Conservation (phyloP, 2,797 vertebrate genomes). For the Astyanax mexicanus region DNA sequence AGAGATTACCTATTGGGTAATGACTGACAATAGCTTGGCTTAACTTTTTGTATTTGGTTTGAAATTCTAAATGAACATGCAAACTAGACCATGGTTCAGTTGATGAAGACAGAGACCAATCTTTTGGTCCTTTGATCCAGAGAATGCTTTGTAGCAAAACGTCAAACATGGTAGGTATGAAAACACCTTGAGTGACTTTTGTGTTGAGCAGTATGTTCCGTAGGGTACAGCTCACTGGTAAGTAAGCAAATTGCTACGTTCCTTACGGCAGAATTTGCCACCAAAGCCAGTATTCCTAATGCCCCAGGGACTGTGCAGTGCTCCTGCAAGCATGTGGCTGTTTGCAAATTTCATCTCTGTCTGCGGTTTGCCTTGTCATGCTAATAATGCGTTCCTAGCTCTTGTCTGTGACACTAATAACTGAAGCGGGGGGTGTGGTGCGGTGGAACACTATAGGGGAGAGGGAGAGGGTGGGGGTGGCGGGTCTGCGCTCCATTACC, state of each 20-base stretch:
- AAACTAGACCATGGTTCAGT: too few relatives aligned
- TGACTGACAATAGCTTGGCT: too few relatives aligned
- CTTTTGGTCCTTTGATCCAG: too few relatives aligned
- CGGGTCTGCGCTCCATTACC: conserved; percentile 26
- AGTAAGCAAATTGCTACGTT: conserved; percentile 27
- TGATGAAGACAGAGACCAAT: too few relatives aligned
- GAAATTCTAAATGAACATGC: too few relatives aligned
- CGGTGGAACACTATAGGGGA: conserved; percentile 45
- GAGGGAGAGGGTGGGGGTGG: conserved; percentile 20
- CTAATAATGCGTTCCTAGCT: conserved; percentile 52
- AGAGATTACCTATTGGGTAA: too few relatives aligned
- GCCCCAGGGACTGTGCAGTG: conserved; percentile 20
- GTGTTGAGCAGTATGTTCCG: conserved; percentile 12
- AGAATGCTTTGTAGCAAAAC: too few relatives aligned
- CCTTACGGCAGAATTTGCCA: conserved; percentile 36
- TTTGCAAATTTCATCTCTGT: conserved; percentile 46
- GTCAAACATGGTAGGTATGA: too few relatives aligned
- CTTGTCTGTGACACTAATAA: conserved; percentile 49
- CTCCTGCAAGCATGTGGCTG: conserved; percentile 33
- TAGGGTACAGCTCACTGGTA: conserved; percentile 23
- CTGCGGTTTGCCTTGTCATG: conserved; percentile 57
- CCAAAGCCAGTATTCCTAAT: conserved; percentile 31
- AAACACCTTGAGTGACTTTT: too few relatives aligned
- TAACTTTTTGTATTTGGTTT: too few relatives aligned
- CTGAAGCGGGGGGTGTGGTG: conserved; percentile 39